Evolutionary conservation across 2,888 invertebrate species (phyloP), one percentile per base, ranked within the genome.

Genomic region (Lissonota sp.): DNA sequence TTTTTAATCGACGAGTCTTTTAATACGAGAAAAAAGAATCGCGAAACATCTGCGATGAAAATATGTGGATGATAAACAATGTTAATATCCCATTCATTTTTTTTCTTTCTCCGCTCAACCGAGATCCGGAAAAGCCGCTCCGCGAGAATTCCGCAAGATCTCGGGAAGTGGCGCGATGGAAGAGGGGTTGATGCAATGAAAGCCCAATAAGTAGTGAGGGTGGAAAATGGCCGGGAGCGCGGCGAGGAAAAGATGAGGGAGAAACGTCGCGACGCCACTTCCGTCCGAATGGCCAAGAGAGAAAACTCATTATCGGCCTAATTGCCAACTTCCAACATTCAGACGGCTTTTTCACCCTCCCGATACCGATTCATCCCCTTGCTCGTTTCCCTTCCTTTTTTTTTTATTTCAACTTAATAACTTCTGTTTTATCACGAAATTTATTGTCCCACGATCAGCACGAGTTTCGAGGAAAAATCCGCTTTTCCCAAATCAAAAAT

Each of bases 241-340:
- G 49, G 39, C 63, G 62, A 1, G 72, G 42, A 51, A 37, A 44
- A 39, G 39, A 5, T 14, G 62, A 40, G 53, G 71, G 71, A 67
- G 78, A 16, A 55, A 62, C 75, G 78, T 81, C 78, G 78, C 77
- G 74, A 75, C 78, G 78, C 78, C 67, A 75, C 78, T 82, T 82
- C 81, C 81, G 78, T 82, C 63, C 62, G 49, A 74, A 75, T 58
- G 71, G 71, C 74, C 66, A 55, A 63, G 71, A 71, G 81, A 75
- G 81, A 82, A 82, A 82, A 82, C 78, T 82, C 81, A 79, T 82
- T 82, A 82, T 82, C 78, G 67, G 49, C 62, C 78, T 82, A 82
- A 82, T 82, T 82, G 81, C 81, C 81, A 82, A 82, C 81, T 82
- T 78, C 81, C 81, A 79, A 75, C 81, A 70, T 64, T 81, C 70